Percentiles rank a stretch among this genome's conserved stretches.
phyloP scores from a whole-genome alignment of 2,888 invertebrate species.

The Pollenia griseotomentosa region DNA sequence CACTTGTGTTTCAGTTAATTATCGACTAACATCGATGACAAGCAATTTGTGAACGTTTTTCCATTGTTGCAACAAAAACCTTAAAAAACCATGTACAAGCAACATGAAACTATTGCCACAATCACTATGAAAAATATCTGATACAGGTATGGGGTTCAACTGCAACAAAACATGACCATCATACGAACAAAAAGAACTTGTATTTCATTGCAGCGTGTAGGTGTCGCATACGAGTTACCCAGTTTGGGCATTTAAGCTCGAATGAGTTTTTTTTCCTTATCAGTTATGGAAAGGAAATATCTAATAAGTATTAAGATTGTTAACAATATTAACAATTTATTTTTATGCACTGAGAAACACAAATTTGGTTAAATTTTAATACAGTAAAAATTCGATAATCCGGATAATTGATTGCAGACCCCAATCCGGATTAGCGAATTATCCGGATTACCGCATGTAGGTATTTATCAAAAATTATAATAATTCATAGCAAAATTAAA shows the following conservation, averaged over 20 bases:
- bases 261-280: constrained; percentile 55
- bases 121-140: constrained; percentile 30
- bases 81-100: neutral
- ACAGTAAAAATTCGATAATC: too few relatives aligned
- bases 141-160: neutral
- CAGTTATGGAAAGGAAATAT: constrained; percentile 41
- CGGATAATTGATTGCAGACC: too few relatives aligned
- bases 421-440: too few relatives aligned
- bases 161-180: constrained; percentile 30
- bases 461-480: too few relatives aligned
- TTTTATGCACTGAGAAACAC: constrained; percentile 17
- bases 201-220: constrained; percentile 36
- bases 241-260: constrained; percentile 48
- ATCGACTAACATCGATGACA: constrained; percentile 75
- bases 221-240: constrained; percentile 27
- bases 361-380: neutral
- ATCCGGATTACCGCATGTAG: too few relatives aligned
- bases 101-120: constrained; percentile 32
- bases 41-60: constrained; percentile 74
- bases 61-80: constrained; percentile 37
- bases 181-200: neutral
- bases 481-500: too few relatives aligned
- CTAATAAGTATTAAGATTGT: constrained; percentile 50
- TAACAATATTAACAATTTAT: constrained; percentile 25
- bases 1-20: constrained; percentile 74